Percentiles rank a stretch among this genome's conserved stretches.
Conservation (phyloP, 1,140 invertebrate species). For the Acyrthosiphon pisum region DNA sequence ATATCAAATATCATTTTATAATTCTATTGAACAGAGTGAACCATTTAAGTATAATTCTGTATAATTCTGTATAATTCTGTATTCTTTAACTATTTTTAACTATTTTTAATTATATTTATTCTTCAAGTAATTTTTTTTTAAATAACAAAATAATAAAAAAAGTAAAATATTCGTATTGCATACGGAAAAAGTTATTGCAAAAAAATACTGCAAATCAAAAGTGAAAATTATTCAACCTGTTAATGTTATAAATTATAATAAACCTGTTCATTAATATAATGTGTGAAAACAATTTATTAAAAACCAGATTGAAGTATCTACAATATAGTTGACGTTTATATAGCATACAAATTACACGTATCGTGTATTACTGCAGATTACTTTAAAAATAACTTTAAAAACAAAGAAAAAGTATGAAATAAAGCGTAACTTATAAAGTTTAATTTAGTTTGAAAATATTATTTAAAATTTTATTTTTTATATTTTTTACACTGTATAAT, state of each 20-base stretch:
- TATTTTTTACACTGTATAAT: background rate
- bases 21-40: background rate
- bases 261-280: constrained; percentile 32
- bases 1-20: background rate
- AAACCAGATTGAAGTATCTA: background rate
- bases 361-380: background rate
- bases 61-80: background rate
- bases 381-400: background rate
- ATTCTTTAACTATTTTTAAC: background rate
- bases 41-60: background rate
- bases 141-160: background rate
- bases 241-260: background rate
- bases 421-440: too few species aligned
- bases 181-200: background rate
- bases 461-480: background rate
- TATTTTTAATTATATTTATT: background rate
- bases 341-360: background rate
- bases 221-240: background rate
- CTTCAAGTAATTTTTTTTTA: too few species aligned
- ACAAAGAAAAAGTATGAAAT: background rate
- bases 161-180: background rate
- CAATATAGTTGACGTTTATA: background rate
- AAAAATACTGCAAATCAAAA: constrained; percentile 1
- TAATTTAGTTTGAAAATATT: background rate
- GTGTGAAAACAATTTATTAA: background rate